Percentiles rank a stretch among this genome's conserved stretches.
phyloP scores from a whole-genome alignment of 1,140 invertebrate genomes.

The Stenopsyche tienmushanensis region DNA sequence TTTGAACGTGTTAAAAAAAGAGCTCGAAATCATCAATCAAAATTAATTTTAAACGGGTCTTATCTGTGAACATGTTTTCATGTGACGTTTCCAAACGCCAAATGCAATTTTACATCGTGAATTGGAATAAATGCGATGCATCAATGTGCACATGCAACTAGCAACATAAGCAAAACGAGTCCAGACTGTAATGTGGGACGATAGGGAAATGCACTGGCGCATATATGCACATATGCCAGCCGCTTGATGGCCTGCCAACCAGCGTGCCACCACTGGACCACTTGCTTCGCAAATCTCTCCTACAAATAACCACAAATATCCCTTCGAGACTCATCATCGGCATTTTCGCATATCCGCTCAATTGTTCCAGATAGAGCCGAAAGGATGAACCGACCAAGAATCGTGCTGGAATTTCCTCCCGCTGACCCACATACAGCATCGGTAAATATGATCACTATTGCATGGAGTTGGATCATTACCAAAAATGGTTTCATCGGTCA shows the following conservation, averaged over 20 bases:
- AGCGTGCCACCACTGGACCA: not conserved
- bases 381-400: too few relatives aligned
- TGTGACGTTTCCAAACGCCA: not conserved
- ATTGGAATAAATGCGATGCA: not conserved
- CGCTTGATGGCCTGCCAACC: slow-evolving; percentile 22
- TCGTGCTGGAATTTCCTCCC: too few relatives aligned
- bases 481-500: too few relatives aligned
- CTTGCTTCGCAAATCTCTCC: not conserved
- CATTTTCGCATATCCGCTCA: too few relatives aligned
- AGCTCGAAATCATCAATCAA: too few relatives aligned
- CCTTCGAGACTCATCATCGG: too few relatives aligned
- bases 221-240: slow-evolving; percentile 15
- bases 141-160: not conserved
- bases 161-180: not conserved
- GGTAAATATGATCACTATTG: too few relatives aligned
- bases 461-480: too few relatives aligned
- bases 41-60: too few relatives aligned
- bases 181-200: slow-evolving; percentile 15
- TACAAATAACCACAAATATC: not conserved
- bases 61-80: not conserved
- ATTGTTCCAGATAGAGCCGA: too few relatives aligned
- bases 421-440: too few relatives aligned
- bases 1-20: too few relatives aligned
- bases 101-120: not conserved
- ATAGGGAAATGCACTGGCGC: slow-evolving; percentile 12